Evolutionary conservation across 2,113 vertebrate genomes (phyloP).

Genomic region (Cygnus atratus): DNA sequence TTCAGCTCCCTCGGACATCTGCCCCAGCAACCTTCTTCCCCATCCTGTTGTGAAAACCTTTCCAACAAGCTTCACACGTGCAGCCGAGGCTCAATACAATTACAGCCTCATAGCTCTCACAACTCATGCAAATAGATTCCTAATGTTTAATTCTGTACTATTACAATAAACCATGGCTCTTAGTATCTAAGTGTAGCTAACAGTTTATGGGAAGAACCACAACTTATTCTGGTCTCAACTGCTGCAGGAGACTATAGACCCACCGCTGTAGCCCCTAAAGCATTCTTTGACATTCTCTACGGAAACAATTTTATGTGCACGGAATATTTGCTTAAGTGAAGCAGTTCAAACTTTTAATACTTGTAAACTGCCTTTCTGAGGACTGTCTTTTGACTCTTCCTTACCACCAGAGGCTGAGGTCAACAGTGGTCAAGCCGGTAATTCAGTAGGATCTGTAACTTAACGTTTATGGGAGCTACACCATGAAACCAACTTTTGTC

Average conservation of each 20-base stretch:
- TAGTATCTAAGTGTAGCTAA: background rate
- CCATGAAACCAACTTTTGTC: background rate
- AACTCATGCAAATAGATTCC: background rate
- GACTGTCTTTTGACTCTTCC: background rate
- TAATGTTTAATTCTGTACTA: background rate
- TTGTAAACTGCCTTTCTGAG: background rate
- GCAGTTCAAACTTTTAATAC: background rate
- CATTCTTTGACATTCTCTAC: rapidly evolving
- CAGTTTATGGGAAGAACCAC: background rate
- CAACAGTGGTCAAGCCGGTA: background rate
- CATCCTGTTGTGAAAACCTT: background rate
- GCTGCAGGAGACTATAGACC: rapidly evolving
- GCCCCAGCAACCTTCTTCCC: too few species aligned
- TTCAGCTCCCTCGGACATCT: too few species aligned
- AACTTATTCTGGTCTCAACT: background rate
- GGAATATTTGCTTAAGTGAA: background rate
- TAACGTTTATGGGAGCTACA: background rate
- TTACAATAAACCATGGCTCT: background rate
- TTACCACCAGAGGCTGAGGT: background rate
- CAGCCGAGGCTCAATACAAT: background rate
- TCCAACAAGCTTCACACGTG: rapidly evolving
- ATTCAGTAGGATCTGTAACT: background rate
- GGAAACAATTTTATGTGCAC: rapidly evolving
- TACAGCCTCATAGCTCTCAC: background rate
- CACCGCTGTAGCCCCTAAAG: background rate